Base-by-base conservation (phyloP, 1,140 invertebrate genomes). In the Cotesia vestalis region DNA sequence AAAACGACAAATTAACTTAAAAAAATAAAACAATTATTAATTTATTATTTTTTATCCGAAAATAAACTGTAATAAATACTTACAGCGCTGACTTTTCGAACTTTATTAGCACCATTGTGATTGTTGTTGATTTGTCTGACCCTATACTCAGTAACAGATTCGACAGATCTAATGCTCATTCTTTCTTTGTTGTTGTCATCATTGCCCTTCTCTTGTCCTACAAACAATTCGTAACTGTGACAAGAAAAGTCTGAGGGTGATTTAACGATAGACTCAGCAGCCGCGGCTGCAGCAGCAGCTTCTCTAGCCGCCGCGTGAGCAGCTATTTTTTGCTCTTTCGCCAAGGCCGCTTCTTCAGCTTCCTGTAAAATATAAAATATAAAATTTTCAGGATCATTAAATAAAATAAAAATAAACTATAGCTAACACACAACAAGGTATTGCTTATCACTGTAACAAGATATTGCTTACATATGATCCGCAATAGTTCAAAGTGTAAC, bases 21-120 rank as follows among this genome's bases (percentile, higher is more conserved):
- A 46, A 46, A 46, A 46, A 9, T 27, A 27, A 27, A 27, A 27
- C 1, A 27, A 27, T 27, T 27, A 27, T 27, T 27, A 27, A 27
- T 27, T 27, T 27, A 27, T 27, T 27, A 27, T 27, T 27, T 27
- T 27, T 0, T 14, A 40, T 52, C 12, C 1, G 36, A 63, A 66
- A 66, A 36, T 70, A 36, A 35, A 71, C 64, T 52, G 14, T 35
- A 61, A 12, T 5, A 40, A 72, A 76, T 89, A 94, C 93, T 94
- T 91, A 94, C 93, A 90, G 92, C 92, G 89, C 93, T 95, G 89
- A 96, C 94, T 93, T 96, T 96, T 88, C 95, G 91, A 79, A 92
- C 90, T 89, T 92, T 92, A 80, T 87, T 90, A 82, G 89, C 87
- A 74, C 79, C 77, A 61, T 73, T 78, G 78, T 85, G 84, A 71